These are phyloP conservation scores for Pandemis corylana DNA, from an alignment of 2,888 invertebrate species.

Conservation along the genomic window DNA sequence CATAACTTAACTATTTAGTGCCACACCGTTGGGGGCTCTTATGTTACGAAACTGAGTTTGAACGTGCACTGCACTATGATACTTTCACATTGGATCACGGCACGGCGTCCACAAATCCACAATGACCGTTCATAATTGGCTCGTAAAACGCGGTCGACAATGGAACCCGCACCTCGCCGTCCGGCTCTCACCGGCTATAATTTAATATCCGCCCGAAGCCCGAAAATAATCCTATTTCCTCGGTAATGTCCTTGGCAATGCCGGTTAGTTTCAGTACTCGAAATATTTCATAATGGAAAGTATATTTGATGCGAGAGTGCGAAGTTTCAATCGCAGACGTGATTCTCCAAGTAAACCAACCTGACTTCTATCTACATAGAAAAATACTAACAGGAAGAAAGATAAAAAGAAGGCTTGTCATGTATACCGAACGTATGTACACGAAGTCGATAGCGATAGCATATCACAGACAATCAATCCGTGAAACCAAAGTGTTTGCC, in stretches of 20 bases:
- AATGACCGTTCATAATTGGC: constrained; percentile 50
- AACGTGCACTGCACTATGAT: constrained; percentile 21
- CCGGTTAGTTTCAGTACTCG: constrained; percentile 42
- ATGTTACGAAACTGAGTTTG: constrained; percentile 5
- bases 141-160: constrained; percentile 59
- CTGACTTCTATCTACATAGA: neutral
- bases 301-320: neutral
- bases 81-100: constrained; percentile 40
- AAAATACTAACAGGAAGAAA: constrained; percentile 26
- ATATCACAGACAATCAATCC: constrained; percentile 35
- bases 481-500: constrained; percentile 37
- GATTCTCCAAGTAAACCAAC: no score
- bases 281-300: constrained; percentile 23
- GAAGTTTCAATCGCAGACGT: neutral
- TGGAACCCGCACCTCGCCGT: constrained; percentile 72
- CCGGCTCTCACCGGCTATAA: constrained; percentile 74
- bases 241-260: constrained; percentile 61
- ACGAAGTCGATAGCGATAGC: constrained; percentile 33
- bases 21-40: constrained; percentile 6
- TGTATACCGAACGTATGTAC: neutral
- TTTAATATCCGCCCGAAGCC: constrained; percentile 83
- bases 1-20: neutral
- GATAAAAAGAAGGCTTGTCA: constrained; percentile 16
- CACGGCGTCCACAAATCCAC: constrained; percentile 38
- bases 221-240: constrained; percentile 79